Percentiles rank a stretch among this genome's conserved stretches.
phyloP scores from a whole-genome alignment of 92 coral and sea anemone genomes.

The Siderastrea radians region DNA sequence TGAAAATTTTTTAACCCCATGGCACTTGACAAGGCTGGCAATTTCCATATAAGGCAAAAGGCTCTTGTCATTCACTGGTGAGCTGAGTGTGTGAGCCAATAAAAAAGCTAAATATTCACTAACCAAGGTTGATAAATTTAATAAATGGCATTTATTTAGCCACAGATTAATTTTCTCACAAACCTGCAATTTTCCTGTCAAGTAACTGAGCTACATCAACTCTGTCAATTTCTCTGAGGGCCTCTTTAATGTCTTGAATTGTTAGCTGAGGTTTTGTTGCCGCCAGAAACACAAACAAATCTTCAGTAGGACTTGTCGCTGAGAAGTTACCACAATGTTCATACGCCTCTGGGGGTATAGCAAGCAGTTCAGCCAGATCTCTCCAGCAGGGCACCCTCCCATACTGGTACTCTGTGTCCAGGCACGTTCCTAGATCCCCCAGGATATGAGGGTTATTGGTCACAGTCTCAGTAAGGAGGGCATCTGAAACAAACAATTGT shows the following conservation, averaged over 20 bases:
- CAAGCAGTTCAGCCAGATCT: slow-evolving; percentile 87
- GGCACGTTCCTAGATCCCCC: slow-evolving; percentile 72
- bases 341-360: slow-evolving; percentile 73
- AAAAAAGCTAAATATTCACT: background rate
- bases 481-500: slow-evolving; percentile 51
- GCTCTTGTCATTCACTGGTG: background rate
- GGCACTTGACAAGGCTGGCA: no score
- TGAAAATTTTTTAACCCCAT: no score
- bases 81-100: background rate
- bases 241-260: slow-evolving; percentile 82
- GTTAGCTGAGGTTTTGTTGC: slow-evolving; percentile 89
- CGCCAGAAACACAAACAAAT: slow-evolving; percentile 77
- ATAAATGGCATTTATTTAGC: background rate
- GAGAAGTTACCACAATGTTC: slow-evolving; percentile 76
- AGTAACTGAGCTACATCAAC: slow-evolving; percentile 73
- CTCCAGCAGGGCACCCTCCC: slow-evolving; percentile 89
- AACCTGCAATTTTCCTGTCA: slow-evolving; percentile 78
- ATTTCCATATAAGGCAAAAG: background rate
- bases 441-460: slow-evolving; percentile 76
- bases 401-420: slow-evolving; percentile 89
- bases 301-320: slow-evolving; percentile 86
- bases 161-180: slow-evolving; percentile 15
- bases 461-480: slow-evolving; percentile 74
- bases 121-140: background rate
- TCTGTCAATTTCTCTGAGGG: slow-evolving; percentile 71